A percentile compares a stretch with the other conserved stretches of the same genome.
These are phyloP conservation scores for Ardeotis arabs DNA, from an alignment of 2,113 vertebrate species.

Conservation along the genomic window DNA sequence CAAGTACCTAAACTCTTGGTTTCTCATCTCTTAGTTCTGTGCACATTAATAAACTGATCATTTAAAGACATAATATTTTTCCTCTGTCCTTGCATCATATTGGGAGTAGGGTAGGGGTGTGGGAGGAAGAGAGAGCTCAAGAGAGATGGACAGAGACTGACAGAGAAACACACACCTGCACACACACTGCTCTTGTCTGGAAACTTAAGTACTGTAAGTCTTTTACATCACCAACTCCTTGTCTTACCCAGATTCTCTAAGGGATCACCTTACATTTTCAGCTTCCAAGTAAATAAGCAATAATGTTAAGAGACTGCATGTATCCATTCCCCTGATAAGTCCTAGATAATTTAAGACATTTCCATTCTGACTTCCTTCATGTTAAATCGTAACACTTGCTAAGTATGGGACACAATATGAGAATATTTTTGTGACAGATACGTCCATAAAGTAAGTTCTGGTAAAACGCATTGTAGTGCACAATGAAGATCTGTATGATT, in stretches of 20 bases:
- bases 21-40: background rate
- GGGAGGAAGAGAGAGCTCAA: background rate
- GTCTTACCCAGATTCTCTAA: background rate
- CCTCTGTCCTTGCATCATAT: background rate
- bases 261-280: background rate
- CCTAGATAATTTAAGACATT: background rate
- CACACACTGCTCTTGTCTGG: background rate
- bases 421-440: background rate
- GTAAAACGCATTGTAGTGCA: background rate
- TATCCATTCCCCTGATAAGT: background rate
- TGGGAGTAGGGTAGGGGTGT: too few species aligned
- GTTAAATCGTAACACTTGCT: background rate
- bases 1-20: background rate
- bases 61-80: background rate
- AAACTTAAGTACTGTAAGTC: accelerated
- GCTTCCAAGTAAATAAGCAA: background rate
- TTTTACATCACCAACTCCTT: background rate
- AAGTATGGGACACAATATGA: background rate
- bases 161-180: background rate
- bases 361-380: background rate
- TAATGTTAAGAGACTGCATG: background rate
- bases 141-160: background rate
- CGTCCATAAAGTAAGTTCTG: background rate
- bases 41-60: accelerated
- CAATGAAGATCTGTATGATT: background rate